Percentiles rank a stretch among this genome's conserved stretches.
Evolutionary conservation across 2,888 invertebrate genomes (phyloP).

Genomic region (Masnerella sp.): DNA sequence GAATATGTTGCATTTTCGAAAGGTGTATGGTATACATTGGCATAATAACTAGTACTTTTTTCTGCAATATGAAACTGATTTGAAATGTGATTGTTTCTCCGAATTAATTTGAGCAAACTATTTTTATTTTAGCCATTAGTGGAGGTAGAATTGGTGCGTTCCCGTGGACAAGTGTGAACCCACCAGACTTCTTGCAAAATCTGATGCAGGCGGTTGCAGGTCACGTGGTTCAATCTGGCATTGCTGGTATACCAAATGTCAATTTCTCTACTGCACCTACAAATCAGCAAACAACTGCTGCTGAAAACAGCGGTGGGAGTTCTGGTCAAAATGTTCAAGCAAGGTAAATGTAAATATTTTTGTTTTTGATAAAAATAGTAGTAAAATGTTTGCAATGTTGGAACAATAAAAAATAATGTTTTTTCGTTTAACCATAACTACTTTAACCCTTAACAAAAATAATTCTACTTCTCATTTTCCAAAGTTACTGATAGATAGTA

Average conservation of each 20-base stretch:
- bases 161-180: slow-evolving; percentile 70
- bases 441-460: too few relatives aligned
- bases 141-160: slow-evolving; percentile 61
- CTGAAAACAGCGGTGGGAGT: slow-evolving; percentile 68
- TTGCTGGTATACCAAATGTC: slow-evolving; percentile 61
- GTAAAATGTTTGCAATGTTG: too few relatives aligned
- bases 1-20: too few relatives aligned
- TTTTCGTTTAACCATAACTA: too few relatives aligned
- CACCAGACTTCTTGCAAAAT: slow-evolving; percentile 80
- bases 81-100: too few relatives aligned
- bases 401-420: too few relatives aligned
- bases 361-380: too few relatives aligned
- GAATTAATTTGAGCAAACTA: too few relatives aligned
- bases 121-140: slow-evolving; percentile 40
- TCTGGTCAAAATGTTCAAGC: slow-evolving; percentile 75
- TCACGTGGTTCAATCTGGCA: slow-evolving; percentile 74
- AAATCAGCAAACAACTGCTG: slow-evolving; percentile 61
- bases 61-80: too few relatives aligned
- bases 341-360: slow-evolving; percentile 68
- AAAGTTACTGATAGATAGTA: neutral
- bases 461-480: too few relatives aligned
- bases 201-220: slow-evolving; percentile 80
- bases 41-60: too few relatives aligned
- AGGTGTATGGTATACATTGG: too few relatives aligned
- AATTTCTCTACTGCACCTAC: slow-evolving; percentile 58